phyloP scores from a whole-genome alignment of 2,888 invertebrate genomes.

The Trissolcus japonicus region DNA sequence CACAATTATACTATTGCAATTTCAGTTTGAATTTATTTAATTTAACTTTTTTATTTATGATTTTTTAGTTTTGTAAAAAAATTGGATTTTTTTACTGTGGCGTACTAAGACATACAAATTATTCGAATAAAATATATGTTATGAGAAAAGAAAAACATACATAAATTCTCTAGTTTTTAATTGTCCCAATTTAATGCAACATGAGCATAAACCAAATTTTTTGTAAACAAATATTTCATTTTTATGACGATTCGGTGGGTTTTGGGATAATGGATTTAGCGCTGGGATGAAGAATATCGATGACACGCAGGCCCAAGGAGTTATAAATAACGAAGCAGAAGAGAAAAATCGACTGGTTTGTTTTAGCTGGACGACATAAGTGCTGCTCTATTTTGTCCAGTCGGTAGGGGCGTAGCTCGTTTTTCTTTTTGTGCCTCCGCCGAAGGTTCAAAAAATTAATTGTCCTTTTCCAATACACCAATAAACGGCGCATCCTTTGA shows the following conservation, averaged over 20 bases:
- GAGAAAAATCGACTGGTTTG: conserved; percentile 43
- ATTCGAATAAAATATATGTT: no score
- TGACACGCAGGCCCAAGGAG: conserved; percentile 4
- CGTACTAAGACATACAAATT: no score
- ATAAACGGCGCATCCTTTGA: conserved; percentile 62
- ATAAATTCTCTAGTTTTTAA: background rate
- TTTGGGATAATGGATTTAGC: conserved; percentile 29
- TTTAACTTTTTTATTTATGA: conserved; percentile 18
- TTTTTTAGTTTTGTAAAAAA: conserved; percentile 16
- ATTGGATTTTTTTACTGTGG: no score
- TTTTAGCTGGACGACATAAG: conserved; percentile 31
- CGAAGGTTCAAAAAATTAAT: conserved; percentile 64
- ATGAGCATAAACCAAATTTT: conserved; percentile 14
- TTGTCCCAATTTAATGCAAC: conserved; percentile 20
- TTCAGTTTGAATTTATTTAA: conserved; percentile 13
- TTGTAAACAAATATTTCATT: conserved; percentile 45
- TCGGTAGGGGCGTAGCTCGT: conserved; percentile 30
- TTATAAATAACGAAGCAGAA: conserved; percentile 35
- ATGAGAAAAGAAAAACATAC: background rate
- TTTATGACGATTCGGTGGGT: conserved; percentile 27
- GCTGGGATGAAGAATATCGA: conserved; percentile 10
- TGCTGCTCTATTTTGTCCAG: conserved; percentile 46
- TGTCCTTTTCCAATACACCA: conserved; percentile 67
- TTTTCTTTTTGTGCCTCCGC: conserved; percentile 57
- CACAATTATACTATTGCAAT: no score